Base-by-base conservation (phyloP, 92 coral and sea anemone species). In the Palythoa heliodiscus region DNA sequence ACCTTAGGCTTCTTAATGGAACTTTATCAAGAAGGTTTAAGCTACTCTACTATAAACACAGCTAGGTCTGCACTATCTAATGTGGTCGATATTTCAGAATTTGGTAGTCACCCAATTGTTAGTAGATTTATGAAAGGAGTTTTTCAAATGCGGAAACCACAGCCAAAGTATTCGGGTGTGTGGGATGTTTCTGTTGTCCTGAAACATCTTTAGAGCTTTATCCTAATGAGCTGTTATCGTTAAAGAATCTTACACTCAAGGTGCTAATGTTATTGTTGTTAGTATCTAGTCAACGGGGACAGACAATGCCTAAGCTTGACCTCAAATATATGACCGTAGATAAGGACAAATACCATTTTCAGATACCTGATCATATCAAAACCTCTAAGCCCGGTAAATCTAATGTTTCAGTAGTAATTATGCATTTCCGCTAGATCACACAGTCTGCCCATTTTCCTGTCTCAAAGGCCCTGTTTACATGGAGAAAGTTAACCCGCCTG, bases 361-460 rank as follows among this genome's bases (percentile, higher is more conserved):
- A 77, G 29, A 77, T 77, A 25, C 40, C 63, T 40, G 82, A 77
- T 11, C 82, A 77, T 77, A 47, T 77, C 38, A 77, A 77, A 77
- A 77, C 82, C 43, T 77, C 3, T 22, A 77, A 77, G 82, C 82
- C 82, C 29, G 82, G 2, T 11, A 77, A 77, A 58, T 77, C 82
- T 35, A 77, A 77, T 58, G 82, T 77, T 52, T 77, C 63, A 40
- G 82, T 77, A 2, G 55, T 58, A 24, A 7, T 77, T 58, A 52
- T 1, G 82, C 82, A 3, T 52, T 47, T 52, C 82, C 16, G 14
- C 82, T 3, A 47, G 70, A 77, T 77, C 82, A 52, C 23, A 77
- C 55, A 77, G 82, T 77, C 60, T 77, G 82, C 25, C 82, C 82
- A 14, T 77, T 48, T 2, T 77, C 82, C 29, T 77, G 82, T 52